These are phyloP conservation scores for Setipinna tenuifilis DNA, from an alignment of 2,797 vertebrate species.

Conservation along the genomic window DNA sequence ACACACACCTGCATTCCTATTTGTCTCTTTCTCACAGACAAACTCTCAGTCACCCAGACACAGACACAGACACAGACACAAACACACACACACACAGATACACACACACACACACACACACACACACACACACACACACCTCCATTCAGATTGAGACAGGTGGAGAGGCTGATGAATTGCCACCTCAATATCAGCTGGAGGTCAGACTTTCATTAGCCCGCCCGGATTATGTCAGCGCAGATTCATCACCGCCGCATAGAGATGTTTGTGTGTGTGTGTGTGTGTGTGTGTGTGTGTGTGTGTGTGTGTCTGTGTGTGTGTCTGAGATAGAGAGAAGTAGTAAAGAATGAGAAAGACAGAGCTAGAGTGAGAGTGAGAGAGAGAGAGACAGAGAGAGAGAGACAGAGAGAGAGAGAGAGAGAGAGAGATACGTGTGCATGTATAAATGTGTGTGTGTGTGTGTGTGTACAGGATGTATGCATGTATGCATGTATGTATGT, in stretches of 20 bases:
- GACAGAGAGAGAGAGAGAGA: background rate
- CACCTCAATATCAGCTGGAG: constrained; percentile 16
- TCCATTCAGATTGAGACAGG: constrained; percentile 52
- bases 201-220: constrained; percentile 25
- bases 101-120: constrained; percentile 12
- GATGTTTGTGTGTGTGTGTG: background rate
- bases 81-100: background rate
- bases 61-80: constrained; percentile 6
- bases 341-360: no score
- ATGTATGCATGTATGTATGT: background rate
- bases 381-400: background rate
- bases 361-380: background rate
- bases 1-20: no score
- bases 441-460: no score
- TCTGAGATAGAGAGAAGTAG: background rate
- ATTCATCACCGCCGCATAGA: background rate
- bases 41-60: no score
- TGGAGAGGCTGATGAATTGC: constrained; percentile 4
- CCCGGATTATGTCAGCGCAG: background rate
- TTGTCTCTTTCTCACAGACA: no score
- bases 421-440: background rate
- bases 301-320: background rate
- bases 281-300: constrained; percentile 1
- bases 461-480: background rate
- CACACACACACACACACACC: constrained; percentile 24